Evolutionary conservation across 2,113 vertebrate genomes (phyloP).

Genomic region (Lichenostomus cassidix): DNA sequence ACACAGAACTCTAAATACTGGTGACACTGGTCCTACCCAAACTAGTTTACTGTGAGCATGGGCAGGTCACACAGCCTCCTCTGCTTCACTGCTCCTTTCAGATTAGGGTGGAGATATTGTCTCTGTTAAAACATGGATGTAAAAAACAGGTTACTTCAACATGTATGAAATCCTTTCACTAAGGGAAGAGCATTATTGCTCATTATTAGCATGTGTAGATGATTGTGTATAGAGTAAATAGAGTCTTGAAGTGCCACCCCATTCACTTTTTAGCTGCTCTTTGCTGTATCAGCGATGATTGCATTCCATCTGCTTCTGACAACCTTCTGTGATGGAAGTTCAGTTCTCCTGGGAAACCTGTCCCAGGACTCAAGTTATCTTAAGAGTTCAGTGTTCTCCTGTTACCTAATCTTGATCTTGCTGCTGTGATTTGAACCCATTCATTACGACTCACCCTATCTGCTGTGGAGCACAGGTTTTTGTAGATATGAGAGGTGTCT

Average conservation of each 20-base stretch:
- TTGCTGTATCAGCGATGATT: neutral
- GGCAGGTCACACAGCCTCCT: neutral
- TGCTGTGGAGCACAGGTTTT: neutral
- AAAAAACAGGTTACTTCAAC: neutral
- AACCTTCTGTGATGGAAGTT: neutral
- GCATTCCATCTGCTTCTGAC: neutral
- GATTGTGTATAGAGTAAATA: neutral
- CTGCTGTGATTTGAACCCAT: neutral
- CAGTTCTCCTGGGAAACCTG: constrained; percentile 17
- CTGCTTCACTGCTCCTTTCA: neutral
- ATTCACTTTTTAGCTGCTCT: neutral
- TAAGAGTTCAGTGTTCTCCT: neutral
- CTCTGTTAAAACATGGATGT: neutral
- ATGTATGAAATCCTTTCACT: neutral
- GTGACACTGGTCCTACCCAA: neutral
- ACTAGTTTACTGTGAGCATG: neutral
- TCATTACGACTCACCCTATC: constrained; percentile 28
- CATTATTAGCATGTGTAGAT: neutral
- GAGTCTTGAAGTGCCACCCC: neutral
- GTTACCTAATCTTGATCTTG: constrained; percentile 13
- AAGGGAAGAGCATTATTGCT: neutral
- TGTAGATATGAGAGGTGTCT: constrained; percentile 3
- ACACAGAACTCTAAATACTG: neutral
- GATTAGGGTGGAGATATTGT: neutral
- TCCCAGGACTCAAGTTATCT: constrained; percentile 4